Conservation (phyloP, 2,888 invertebrate genomes). For the Polylopha cassiicola region DNA sequence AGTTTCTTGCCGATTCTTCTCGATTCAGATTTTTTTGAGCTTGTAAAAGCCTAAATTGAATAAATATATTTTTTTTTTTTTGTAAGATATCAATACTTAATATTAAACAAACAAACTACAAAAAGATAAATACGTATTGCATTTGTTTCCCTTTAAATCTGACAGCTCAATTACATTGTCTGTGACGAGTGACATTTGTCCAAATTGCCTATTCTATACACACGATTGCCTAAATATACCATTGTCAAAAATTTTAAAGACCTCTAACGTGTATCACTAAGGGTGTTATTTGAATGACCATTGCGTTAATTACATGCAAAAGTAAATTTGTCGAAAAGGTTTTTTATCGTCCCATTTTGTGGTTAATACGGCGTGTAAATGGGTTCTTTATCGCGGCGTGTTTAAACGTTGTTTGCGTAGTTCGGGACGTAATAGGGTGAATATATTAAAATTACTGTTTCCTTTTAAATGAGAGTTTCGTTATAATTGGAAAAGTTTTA, state of each 20-base stretch:
- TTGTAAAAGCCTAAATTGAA: too few species aligned
- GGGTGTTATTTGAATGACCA: conserved; percentile 28
- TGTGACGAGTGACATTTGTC: conserved; percentile 68
- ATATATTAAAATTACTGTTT: conserved; percentile 54
- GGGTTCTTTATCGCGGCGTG: conserved; percentile 70
- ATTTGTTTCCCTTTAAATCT: conserved; percentile 58
- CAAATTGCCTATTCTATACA: conserved; percentile 58
- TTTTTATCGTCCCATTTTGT: conserved; percentile 66
- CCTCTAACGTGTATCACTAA: conserved; percentile 19
- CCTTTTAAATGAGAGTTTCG: conserved; percentile 18
- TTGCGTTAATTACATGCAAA: conserved; percentile 24
- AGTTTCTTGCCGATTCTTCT: too few species aligned
- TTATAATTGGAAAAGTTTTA: conserved; percentile 22
- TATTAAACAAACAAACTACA: conserved; percentile 8
- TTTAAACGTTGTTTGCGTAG: conserved; percentile 65
- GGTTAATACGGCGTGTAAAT: conserved; percentile 73
- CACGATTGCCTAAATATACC: conserved; percentile 26
- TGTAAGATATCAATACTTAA: neutral
- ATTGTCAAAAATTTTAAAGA: conserved; percentile 6
- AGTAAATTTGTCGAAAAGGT: conserved; percentile 37
- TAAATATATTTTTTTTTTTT: neutral
- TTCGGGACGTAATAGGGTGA: conserved; percentile 56
- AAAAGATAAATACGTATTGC: conserved; percentile 11
- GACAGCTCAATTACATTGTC: conserved; percentile 65
- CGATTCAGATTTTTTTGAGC: too few species aligned